Percentiles rank a stretch among this genome's conserved stretches.
phyloP scores from a whole-genome alignment of 2,888 invertebrate species.

The Tuta absoluta region DNA sequence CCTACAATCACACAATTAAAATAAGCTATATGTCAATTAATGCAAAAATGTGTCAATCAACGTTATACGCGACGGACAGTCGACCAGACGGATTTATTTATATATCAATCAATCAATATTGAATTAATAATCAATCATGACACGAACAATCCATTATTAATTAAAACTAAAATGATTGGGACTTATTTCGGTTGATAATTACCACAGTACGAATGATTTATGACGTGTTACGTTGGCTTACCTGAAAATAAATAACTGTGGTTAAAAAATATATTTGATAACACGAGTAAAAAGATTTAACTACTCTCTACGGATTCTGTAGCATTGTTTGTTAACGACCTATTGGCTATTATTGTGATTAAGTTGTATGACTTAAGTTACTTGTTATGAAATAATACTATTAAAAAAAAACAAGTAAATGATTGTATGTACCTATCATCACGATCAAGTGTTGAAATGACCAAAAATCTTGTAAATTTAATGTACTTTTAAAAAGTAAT shows the following conservation, averaged over 20 bases:
- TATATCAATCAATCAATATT: constrained; percentile 30
- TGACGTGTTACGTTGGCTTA: constrained; percentile 4
- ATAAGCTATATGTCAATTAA: constrained; percentile 68
- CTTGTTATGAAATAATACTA: no score
- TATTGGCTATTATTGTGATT: no score
- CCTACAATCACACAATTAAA: constrained; percentile 53
- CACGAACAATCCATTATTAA: constrained; percentile 50
- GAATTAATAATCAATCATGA: constrained; percentile 54
- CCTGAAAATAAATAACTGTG: constrained; percentile 13
- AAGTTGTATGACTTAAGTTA: no score
- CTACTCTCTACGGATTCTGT: no score
- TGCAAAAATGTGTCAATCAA: constrained; percentile 70
- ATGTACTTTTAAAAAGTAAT: no score
- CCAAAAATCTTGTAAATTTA: no score
- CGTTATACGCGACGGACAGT: constrained; percentile 42
- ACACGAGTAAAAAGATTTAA: no score
- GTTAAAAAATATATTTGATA: not conserved
- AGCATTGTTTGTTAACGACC: no score
- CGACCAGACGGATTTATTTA: constrained; percentile 45
- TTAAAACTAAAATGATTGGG: constrained; percentile 39
- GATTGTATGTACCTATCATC: no score
- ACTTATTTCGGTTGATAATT: constrained; percentile 34
- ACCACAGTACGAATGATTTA: constrained; percentile 23
- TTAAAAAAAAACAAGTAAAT: no score
- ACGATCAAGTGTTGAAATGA: no score